Base-by-base conservation (phyloP, 1,140 invertebrate species). In the Pinna nobilis region DNA sequence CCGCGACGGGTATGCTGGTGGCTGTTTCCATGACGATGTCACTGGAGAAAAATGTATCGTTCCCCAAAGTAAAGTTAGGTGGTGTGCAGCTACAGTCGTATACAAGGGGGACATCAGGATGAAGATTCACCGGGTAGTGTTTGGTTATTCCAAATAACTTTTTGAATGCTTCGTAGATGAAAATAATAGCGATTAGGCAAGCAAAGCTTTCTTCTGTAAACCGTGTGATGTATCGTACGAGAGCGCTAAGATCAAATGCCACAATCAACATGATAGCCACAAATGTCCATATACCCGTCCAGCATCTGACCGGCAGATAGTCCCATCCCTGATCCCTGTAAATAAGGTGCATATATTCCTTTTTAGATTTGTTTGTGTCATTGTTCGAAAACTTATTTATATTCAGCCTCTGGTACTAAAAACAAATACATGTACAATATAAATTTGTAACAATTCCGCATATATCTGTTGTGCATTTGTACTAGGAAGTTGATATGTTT, bases 141-240 rank as follows among this genome's bases (percentile, higher is more conserved):
- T 81, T 57, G 13, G 79, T 70, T 15, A 88, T 83, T 6, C 75
- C 76, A 28, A 81, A 44, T 11, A 85, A 68, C 79, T 93, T 93
- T 82, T 91, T 90, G 74, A 92, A 88, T 87, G 97, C 97, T 92
- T 99, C 98, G 87, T 96, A 97, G 86, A 99, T 98, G 89, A 99
- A 99, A 85, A 99, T 99, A 79, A 99, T 94, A 7, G 98, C 97
- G 84, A 99, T 99, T 6, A 99, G 91, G 1, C 96, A 97, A 20
- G 98, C 98, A 89, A 99, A 99, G 87, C 98, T 99, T 91, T 99
- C 98, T 90, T 99, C 98, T 0, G 98, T 99, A 88, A 99, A 99
- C 49, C 98, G 93, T 13, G 98, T 99, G 70, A 99, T 99, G 87
- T 98, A 99, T 86, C 97, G 98, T 15, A 99, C 98, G 59, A 99